Conservation (phyloP, 2,797 vertebrate species). For the Bradypodion ventrale region DNA sequence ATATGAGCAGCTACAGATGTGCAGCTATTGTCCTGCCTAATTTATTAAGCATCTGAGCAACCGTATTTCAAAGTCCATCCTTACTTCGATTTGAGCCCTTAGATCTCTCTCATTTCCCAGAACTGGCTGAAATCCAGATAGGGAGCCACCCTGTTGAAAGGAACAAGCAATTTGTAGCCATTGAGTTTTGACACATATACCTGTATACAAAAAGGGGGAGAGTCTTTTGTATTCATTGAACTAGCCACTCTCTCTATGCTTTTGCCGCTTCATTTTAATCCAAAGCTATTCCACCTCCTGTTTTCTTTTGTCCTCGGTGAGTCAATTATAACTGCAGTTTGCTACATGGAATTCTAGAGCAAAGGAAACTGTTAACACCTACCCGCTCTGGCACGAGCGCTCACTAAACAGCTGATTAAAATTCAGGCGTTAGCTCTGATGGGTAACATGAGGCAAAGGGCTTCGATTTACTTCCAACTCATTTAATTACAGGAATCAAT, state of each 20-base stretch:
- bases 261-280: conserved; percentile 58
- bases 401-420: conserved; percentile 78
- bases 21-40: conserved; percentile 25
- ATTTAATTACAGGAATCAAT: conserved; percentile 81
- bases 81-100: neutral
- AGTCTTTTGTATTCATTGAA: conserved; percentile 51
- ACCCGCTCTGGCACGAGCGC: conserved; percentile 67
- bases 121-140: conserved; percentile 12
- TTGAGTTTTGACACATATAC: conserved; percentile 25
- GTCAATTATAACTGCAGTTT: conserved; percentile 75
- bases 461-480: conserved; percentile 74
- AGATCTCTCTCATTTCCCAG: conserved; percentile 22
- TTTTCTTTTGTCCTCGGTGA: conserved; percentile 69
- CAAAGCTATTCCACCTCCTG: conserved; percentile 61
- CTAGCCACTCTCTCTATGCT: conserved; percentile 46
- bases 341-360: conserved; percentile 66
- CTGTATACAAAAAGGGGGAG: neutral
- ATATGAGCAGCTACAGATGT: neutral
- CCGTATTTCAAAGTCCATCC: conserved; percentile 35
- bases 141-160: conserved; percentile 27
- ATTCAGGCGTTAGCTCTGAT: conserved; percentile 74
- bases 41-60: conserved; percentile 42
- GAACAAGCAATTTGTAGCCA: conserved; percentile 41
- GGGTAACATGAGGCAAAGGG: conserved; percentile 65
- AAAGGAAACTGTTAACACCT: conserved; percentile 73